Conservation (phyloP, 1,140 invertebrate genomes). For the Geopemphigus sp. region DNA sequence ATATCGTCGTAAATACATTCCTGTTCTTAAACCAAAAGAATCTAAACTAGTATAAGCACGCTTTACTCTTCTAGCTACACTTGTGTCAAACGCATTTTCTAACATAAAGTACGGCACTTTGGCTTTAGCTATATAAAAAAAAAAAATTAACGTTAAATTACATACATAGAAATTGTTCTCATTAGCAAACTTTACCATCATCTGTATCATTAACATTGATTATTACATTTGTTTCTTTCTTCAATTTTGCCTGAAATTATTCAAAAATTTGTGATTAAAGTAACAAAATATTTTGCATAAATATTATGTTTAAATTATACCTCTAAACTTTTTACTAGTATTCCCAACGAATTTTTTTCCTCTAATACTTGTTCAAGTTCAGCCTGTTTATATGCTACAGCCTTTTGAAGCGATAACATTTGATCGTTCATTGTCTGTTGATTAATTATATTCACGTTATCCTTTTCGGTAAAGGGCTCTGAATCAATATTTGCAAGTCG, state of each 20-base stretch:
- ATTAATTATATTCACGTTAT: neutral
- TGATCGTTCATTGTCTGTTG: slow-evolving; percentile 9
- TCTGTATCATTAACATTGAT: slow-evolving; percentile 67
- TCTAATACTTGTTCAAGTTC: slow-evolving; percentile 15
- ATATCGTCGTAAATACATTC: slow-evolving; percentile 76
- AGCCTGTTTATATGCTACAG: slow-evolving; percentile 22
- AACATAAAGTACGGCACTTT: slow-evolving; percentile 70
- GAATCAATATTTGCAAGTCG: slow-evolving; percentile 9
- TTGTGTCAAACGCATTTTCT: slow-evolving; percentile 75
- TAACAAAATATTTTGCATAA: neutral
- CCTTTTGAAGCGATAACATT: slow-evolving; percentile 39
- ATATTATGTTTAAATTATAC: slow-evolving; percentile 3
- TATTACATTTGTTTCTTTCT: slow-evolving; percentile 53
- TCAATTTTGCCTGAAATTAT: slow-evolving; percentile 55
- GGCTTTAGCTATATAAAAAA: slow-evolving; percentile 60
- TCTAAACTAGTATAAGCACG: slow-evolving; percentile 75
- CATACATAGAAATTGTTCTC: slow-evolving; percentile 51
- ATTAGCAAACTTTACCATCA: slow-evolving; percentile 59
- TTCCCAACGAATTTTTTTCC: slow-evolving; percentile 26
- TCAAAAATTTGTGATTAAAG: neutral
- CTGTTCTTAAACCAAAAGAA: slow-evolving; percentile 72
- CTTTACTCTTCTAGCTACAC: slow-evolving; percentile 74
- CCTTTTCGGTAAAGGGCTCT: neutral
- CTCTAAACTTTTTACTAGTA: slow-evolving; percentile 23
- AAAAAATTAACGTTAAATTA: slow-evolving; percentile 55